Evolutionary conservation across 1,140 invertebrate species (phyloP).

Genomic region (Pseudoatta argentina): DNA sequence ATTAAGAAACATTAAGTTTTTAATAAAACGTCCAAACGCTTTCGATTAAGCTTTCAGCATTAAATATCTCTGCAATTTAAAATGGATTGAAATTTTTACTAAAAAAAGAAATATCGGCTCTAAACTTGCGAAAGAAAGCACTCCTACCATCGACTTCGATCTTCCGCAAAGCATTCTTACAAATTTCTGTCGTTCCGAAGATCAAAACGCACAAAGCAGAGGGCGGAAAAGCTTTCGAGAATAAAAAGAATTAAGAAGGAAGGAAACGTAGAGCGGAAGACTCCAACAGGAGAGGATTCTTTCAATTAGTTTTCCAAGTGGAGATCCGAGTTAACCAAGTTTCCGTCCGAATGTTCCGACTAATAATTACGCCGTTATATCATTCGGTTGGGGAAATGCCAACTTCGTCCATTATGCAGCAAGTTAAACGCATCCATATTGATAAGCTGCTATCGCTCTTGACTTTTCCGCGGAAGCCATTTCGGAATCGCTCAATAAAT

Average conservation of each 20-base stretch:
- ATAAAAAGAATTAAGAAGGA: conserved; percentile 26
- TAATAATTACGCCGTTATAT: conserved; percentile 70
- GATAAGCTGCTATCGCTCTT: conserved; percentile 70
- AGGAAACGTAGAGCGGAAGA: neutral
- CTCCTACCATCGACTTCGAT: conserved; percentile 13
- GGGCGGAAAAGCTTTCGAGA: conserved; percentile 18
- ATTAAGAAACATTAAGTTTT: neutral
- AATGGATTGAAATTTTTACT: neutral
- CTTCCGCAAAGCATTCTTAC: conserved; percentile 28
- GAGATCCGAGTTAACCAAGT: conserved; percentile 69
- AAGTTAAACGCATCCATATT: conserved; percentile 79
- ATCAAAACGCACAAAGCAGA: conserved; percentile 29
- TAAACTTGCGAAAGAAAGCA: conserved; percentile 16
- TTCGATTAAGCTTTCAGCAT: neutral
- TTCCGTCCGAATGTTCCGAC: conserved; percentile 64
- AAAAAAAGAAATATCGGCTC: neutral
- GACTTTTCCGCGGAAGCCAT: conserved; percentile 46
- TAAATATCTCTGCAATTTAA: neutral
- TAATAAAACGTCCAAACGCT: conserved; percentile 7
- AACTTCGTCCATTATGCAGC: conserved; percentile 77
- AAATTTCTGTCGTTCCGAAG: conserved; percentile 17
- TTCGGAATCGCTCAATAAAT: conserved; percentile 66
- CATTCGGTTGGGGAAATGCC: conserved; percentile 47
- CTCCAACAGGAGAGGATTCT: conserved; percentile 52
- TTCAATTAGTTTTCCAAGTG: conserved; percentile 75